Base-by-base conservation (phyloP, 1,140 invertebrate species). In the Caenorhabditis briggsae region DNA sequence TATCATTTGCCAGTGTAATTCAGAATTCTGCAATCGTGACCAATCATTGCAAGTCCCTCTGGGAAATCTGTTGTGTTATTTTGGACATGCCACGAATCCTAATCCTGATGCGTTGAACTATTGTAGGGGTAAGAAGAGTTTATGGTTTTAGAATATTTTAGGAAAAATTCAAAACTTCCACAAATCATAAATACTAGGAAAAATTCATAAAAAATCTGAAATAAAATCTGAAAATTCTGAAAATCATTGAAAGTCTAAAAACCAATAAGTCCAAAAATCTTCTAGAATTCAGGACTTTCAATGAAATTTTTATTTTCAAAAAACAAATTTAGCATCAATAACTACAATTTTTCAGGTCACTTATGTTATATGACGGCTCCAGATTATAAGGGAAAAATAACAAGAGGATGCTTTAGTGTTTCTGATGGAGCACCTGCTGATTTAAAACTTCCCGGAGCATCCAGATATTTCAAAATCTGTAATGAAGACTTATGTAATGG, bases 401-500 rank as follows among this genome's bases (percentile, higher is more conserved):
- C 2, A 23, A 61, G 64, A 70, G 64, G 64, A 5, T 70, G 64
- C 46, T 18, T 70, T 0, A 70, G 41, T 46, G 64, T 70, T 70
- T 43, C 33, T 8, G 64, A 70, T 46, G 41, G 41, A 25, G 64
- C 33, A 18, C 64, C 64, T 16, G 64, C 43, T 43, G 64, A 43
- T 8, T n/a, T 46, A 33, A 70, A 70, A 18, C 43, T 43, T 8
- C 33, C 33, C 18, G 64, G 64, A 43, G 41, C 7, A 43, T 70
- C 43, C 43, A 43, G 7, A 33, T 18, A 5, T 5, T 70, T 16
- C 33, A 70, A 46, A 18, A 43, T 43, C 23, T 70, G 64, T 70
- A 16, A 70, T 46, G 11, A 70, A 18, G 41, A 70, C 5, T 46
- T 70, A 41, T 70, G 64, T 41, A 70, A 70, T 18, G 64, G 64